phyloP scores from a whole-genome alignment of 37 sponge, comb jelly and placozoan species.

The Cliona cf. orientalis region DNA sequence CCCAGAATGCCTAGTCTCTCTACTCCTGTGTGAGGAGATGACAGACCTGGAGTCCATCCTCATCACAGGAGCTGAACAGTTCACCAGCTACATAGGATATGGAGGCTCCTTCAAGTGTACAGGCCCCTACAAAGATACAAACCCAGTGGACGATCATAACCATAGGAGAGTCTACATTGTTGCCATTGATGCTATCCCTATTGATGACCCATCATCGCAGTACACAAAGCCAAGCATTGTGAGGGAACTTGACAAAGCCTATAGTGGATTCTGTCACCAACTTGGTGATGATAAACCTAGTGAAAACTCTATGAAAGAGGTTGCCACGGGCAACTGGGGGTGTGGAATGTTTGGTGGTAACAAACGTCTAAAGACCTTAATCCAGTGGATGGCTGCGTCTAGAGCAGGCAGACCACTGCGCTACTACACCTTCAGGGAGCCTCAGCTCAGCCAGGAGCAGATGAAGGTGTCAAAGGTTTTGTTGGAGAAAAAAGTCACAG shows the following conservation, averaged over 20 bases:
- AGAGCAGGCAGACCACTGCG: constrained; percentile 37
- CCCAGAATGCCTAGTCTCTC: constrained; percentile 78
- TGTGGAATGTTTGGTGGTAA: constrained; percentile 86
- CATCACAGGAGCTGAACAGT: constrained; percentile 81
- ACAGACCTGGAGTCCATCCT: constrained; percentile 67
- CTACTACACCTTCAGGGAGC: constrained; percentile 72
- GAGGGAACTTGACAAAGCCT: constrained; percentile 73
- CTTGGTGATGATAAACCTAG: neutral
- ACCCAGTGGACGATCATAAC: constrained; percentile 36
- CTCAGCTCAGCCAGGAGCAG: constrained; percentile 34
- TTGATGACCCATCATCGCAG: constrained; percentile 10
- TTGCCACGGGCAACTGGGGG: constrained; percentile 90
- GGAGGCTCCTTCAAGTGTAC: constrained; percentile 56
- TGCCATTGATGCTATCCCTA: constrained; percentile 74
- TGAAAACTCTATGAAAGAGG: constrained; percentile 12
- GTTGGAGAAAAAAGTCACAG: constrained; percentile 52
- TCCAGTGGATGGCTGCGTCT: constrained; percentile 81
- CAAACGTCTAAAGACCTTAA: constrained; percentile 64
- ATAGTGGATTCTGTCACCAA: constrained; percentile 49
- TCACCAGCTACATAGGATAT: constrained; percentile 74
- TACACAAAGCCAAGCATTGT: constrained; percentile 15
- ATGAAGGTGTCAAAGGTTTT: constrained; percentile 19
- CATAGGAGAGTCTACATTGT: constrained; percentile 53
- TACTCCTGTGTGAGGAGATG: constrained; percentile 75
- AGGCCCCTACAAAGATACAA: constrained; percentile 43